Base-by-base conservation (phyloP, 2,113 vertebrate genomes). In the Melanotaenia duboulayi region DNA sequence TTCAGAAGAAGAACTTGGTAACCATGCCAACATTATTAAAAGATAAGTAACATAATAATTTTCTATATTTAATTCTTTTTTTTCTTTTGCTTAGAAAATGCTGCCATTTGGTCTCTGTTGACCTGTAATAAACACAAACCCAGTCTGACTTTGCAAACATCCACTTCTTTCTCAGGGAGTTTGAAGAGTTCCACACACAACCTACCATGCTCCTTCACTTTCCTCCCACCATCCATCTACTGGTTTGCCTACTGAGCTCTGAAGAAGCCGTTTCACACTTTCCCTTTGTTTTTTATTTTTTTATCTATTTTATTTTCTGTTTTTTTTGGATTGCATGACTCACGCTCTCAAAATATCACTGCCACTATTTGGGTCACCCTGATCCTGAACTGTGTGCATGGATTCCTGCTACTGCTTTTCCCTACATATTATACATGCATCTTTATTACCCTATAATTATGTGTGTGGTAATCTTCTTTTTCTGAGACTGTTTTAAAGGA, bases 331-430 rank as follows among this genome's bases (percentile, higher is more conserved):
- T 68, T 14, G 82, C 42, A 78, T 89, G 87, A 91, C 69, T 89
- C 86, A 89, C 60, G 2, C 63, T 82, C 63, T 83, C 32, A 81
- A 78, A 80, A 87, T 82, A 84, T 73, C 75, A 59, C 51, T 83
- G 76, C 78, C 71, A 85, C 86, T 86, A 90, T 89, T 72, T 85
- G 80, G 82, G 88, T 91, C 83, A 75, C 64, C 39, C 56, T 74
- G 54, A 63, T 79, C 35, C 69, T 75, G 71, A 83, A 81, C 76
- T 64, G 76, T 37, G 65, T 61, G 69, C 11, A 48, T 73, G 49
- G 37, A 13, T 52, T 84, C 58, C 56, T 60, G 73, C 55, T 17
- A 25, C 24, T 10, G 16, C 65, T 48, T 22, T n/a, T 60, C 23
- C n/a, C 50, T 44, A 37, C 48, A 19, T 32, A 50, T 65, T 40